Base-by-base conservation (phyloP, 2,888 invertebrate genomes). In the Panzeria rudis region DNA sequence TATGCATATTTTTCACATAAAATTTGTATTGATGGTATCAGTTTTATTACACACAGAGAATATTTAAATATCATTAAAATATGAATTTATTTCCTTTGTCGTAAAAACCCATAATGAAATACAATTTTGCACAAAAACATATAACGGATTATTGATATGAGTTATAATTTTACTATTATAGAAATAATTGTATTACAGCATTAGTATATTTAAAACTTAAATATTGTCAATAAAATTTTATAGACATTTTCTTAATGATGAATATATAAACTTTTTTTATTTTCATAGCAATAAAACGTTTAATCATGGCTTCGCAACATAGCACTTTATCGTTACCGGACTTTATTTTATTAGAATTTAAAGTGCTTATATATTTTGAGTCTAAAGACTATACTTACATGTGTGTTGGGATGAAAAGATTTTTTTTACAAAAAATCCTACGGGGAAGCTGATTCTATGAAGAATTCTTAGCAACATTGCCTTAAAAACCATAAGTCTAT, bases 11-110 rank as follows among this genome's bases (percentile, higher is more conserved):
- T 66, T 66, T 32, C 4, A 15, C 20, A 68, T 68, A 20, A 50
- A 68, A 20, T 44, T 17, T 1, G 3, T 25, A 38, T 54, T 17
- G 8, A 54, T 68, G 35, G 13, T 15, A 56, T 41, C n/a, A 29
- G 7, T 44, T 29, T 44, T 71, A 56, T 44, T 41, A 9, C 41
- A 17, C 1, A 29, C 5, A 59, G 17, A 25, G 38, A 32, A 20
- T 32, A 72, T 72, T 59, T 72, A 17, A 59, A 72, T 59, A 15
- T 5, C 2, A 20, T 47, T 38, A 64, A 61, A 35, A 61, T 73
- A 25, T 38, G 35, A 61, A 61, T 32, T 50, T 29, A 32, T 29
- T 72, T 20, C 13, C 35, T 15, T 47, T 44, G 44, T 32, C 13
- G 32, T 54, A 52, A 52, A 69, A 54, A 8, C 7, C 4, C 15